Base-by-base conservation (phyloP, 2,113 vertebrate species). In the Mohoua ochrocephala region DNA sequence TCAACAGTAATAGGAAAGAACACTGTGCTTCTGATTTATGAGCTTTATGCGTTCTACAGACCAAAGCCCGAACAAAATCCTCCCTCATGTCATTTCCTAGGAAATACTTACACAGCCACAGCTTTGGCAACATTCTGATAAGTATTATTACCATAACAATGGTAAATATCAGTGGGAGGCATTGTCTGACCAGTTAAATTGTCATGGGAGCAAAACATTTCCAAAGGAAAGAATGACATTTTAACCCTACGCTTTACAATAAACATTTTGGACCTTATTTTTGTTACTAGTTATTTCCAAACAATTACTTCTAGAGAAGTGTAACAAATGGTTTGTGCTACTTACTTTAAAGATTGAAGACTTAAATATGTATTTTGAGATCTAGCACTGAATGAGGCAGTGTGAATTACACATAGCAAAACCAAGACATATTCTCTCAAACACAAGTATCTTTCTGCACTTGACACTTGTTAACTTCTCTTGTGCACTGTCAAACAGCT, bases 111-210 rank as follows among this genome's bases (percentile, higher is more conserved):
- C 27, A 79, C 21, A 92, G 52, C 75, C 83, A 91, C 77, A 87
- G 15, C 39, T 95, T 93, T 95, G 82, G 91, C 75, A 96, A 75
- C 69, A 35, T 20, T 96, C 61, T 89, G 85, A 21, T 71, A 86
- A 81, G 81, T 91, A 60, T 71, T 61, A 70, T 60, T 94, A 93
- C 70, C 35, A 57, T 41, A 76, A 93, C n/a, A 97, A 92, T 87
- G 96, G 87, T 89, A 96, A 98, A 64, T 94, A 93, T 87, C 95
- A 96, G 91, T 61, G 84, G 94, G 64, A 95, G 30, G 77, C 50
- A 84, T 33, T 95, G 64, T 94, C 88, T 97, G 65, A 87, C 70
- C 82, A 86, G 35, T 52, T 77, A 94, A 95, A 95, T 91, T 94
- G 93, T 95, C 94, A 84, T 37, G 85, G 65, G 78, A 73, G 7